Evolutionary conservation across 1,140 invertebrate species (phyloP).

Genomic region (Plutomurus gul): DNA sequence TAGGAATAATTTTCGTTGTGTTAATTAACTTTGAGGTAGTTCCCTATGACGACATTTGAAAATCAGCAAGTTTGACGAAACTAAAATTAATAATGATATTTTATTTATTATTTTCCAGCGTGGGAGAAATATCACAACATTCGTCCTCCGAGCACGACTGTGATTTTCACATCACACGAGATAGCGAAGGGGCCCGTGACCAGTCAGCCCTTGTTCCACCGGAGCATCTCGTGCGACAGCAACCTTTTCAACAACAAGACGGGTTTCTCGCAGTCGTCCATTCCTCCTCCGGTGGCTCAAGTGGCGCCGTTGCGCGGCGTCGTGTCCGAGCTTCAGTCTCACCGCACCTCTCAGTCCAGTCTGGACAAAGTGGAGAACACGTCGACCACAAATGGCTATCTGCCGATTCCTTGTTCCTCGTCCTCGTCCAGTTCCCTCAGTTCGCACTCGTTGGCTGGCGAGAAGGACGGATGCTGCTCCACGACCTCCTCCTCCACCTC

Average conservation of each 20-base stretch:
- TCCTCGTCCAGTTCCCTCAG: constrained; percentile 1
- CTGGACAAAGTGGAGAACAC: background rate
- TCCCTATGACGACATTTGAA: too few species aligned
- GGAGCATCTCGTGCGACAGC: constrained; percentile 49
- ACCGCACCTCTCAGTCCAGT: background rate
- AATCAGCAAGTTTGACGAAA: too few species aligned
- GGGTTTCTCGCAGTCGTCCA: constrained; percentile 46
- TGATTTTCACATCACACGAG: constrained; percentile 58
- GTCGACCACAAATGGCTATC: background rate
- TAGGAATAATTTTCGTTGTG: too few species aligned
- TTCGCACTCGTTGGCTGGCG: background rate
- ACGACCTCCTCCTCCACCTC: background rate
- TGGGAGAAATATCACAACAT: constrained; percentile 58
- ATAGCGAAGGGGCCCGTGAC: constrained; percentile 51
- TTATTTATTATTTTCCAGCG: constrained; percentile 45
- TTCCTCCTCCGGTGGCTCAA: constrained; percentile 52
- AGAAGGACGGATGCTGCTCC: background rate
- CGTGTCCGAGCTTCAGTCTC: background rate
- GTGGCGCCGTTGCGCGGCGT: constrained; percentile 49
- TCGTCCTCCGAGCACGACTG: constrained; percentile 56
- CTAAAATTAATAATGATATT: background rate
- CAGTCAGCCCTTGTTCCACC: constrained; percentile 47
- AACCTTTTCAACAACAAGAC: constrained; percentile 54
- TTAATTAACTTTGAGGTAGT: too few species aligned
- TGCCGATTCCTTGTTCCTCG: constrained; percentile 14